Conservation (phyloP, 2,797 vertebrate species). For the Helostoma temminkii region DNA sequence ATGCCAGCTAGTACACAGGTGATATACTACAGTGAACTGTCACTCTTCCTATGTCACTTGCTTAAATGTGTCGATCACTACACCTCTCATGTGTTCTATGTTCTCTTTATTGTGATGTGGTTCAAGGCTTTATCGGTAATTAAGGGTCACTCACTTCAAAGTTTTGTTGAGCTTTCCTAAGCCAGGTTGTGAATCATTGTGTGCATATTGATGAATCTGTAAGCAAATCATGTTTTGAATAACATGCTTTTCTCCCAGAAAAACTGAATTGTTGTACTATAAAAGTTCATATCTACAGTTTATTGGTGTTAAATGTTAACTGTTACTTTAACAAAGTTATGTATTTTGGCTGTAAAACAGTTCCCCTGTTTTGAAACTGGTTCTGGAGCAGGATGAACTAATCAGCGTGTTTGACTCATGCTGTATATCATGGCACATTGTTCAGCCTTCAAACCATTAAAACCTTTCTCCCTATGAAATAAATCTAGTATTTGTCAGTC, state of each 20-base stretch:
- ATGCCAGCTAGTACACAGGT: background rate
- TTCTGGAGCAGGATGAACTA: too few relatives aligned
- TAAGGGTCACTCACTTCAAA: constrained; percentile 9
- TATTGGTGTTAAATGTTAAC: too few relatives aligned
- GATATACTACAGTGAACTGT: constrained; percentile 19
- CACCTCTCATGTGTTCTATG: constrained; percentile 21
- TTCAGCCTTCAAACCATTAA: too few relatives aligned
- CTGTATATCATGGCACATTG: too few relatives aligned
- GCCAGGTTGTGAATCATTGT: background rate
- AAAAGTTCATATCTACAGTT: too few relatives aligned
- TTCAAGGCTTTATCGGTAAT: constrained; percentile 22
- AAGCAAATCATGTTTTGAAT: background rate
- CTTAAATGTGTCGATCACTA: constrained; percentile 24
- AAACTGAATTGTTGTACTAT: too few relatives aligned
- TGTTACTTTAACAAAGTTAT: too few relatives aligned
- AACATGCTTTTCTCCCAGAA: constrained; percentile 1
- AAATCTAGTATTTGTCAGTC: too few relatives aligned
- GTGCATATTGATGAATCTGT: constrained; percentile 5
- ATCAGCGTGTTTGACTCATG: too few relatives aligned
- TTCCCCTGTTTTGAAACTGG: background rate
- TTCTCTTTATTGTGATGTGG: constrained; percentile 8
- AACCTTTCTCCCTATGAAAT: background rate
- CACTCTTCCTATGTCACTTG: constrained; percentile 2
- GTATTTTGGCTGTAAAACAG: too few relatives aligned
- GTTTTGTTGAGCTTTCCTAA: constrained; percentile 14